These are phyloP conservation scores for Sclerurus mexicanus DNA, from an alignment of 2,113 vertebrate genomes.

Conservation along the genomic window DNA sequence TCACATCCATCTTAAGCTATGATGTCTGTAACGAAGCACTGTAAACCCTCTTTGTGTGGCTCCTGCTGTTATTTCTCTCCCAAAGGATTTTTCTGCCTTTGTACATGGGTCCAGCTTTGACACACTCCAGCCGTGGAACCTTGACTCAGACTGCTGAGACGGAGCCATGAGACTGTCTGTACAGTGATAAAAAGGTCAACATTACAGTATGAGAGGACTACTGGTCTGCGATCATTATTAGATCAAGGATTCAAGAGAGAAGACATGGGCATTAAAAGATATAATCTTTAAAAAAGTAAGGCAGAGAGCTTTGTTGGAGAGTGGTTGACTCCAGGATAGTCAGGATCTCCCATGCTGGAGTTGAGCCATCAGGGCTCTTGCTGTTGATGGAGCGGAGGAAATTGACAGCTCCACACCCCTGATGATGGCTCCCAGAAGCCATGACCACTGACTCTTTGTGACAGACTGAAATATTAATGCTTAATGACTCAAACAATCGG, in stretches of 20 bases:
- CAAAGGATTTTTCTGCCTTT: not conserved
- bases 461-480: not conserved
- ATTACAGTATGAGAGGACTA: not conserved
- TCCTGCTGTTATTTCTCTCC: not conserved
- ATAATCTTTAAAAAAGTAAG: not conserved
- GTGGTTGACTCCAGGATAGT: not conserved
- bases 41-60: not conserved
- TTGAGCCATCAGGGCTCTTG: not conserved
- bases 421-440: not conserved
- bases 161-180: not conserved
- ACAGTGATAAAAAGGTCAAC: not conserved
- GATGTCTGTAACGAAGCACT: not conserved
- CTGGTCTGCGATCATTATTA: not conserved
- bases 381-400: not conserved
- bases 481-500: not conserved
- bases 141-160: not conserved
- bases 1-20: not conserved
- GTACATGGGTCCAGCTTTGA: not conserved
- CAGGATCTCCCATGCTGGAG: not conserved
- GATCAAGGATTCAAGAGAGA: not conserved
- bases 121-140: not conserved
- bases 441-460: not conserved
- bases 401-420: not conserved
- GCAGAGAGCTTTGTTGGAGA: not conserved
- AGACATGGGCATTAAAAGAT: not conserved